Conservation (phyloP, 2,797 vertebrate species). For the Euthynnus affinis region DNA sequence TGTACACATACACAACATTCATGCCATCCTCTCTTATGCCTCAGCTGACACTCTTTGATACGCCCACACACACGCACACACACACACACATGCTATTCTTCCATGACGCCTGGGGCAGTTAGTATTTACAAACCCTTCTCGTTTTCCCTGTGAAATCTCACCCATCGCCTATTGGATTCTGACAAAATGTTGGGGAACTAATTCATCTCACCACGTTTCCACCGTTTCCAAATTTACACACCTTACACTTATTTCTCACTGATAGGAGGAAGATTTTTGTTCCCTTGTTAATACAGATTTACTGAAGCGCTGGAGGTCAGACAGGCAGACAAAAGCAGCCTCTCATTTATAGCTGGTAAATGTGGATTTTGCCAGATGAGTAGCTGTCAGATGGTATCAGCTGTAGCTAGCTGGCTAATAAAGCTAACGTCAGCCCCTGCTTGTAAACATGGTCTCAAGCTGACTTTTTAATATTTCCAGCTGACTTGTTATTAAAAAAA, state of each 20-base stretch:
- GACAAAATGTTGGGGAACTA: constrained; percentile 48
- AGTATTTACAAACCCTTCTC: constrained; percentile 70
- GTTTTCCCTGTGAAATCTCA: constrained; percentile 61
- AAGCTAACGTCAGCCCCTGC: neutral
- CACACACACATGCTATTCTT: constrained; percentile 41
- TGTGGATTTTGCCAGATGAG: too few relatives aligned
- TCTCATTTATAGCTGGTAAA: neutral
- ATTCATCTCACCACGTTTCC: constrained; percentile 46
- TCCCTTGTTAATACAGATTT: constrained; percentile 9
- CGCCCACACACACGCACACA: constrained; percentile 53
- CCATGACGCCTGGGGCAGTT: constrained; percentile 55
- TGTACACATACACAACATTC: constrained; percentile 54
- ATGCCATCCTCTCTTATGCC: constrained; percentile 61
- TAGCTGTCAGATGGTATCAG: constrained; percentile 1
- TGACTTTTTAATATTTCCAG: neutral
- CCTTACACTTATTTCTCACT: constrained; percentile 4
- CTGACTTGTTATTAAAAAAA: neutral
- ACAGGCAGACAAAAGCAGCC: neutral
- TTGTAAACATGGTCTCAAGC: neutral
- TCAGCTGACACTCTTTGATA: constrained; percentile 74
- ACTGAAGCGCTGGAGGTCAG: neutral
- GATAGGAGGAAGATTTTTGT: neutral
- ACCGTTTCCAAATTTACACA: constrained; percentile 25
- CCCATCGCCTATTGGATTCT: constrained; percentile 46
- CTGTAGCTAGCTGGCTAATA: neutral